phyloP scores from a whole-genome alignment of 2,888 invertebrate species.

The Acanthopleura granulata region DNA sequence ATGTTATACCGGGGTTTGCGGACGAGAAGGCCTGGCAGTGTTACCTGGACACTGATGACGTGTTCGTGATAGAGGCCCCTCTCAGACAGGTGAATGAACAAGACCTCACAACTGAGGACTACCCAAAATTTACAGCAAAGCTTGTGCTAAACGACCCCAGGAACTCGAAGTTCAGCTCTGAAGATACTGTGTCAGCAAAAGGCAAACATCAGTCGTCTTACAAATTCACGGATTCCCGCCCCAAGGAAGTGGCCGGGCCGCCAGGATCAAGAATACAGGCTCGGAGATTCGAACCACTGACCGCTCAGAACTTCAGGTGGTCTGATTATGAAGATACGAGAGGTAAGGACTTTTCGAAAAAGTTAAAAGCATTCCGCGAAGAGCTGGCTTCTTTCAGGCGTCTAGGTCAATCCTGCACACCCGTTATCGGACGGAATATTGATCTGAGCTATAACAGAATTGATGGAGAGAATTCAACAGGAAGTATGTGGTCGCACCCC shows the following conservation, averaged over 20 bases:
- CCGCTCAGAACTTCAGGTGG: background rate
- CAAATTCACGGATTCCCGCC: background rate
- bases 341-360: background rate
- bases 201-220: background rate
- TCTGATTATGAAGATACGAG: background rate
- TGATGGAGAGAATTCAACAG: too few relatives aligned
- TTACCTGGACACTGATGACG: background rate
- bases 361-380: background rate
- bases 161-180: background rate
- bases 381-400: background rate
- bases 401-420: too few relatives aligned
- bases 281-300: background rate
- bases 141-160: background rate
- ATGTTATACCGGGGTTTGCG: background rate
- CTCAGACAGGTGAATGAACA: background rate
- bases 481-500: too few relatives aligned
- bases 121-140: background rate
- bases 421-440: too few relatives aligned
- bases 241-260: background rate
- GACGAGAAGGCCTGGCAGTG: background rate
- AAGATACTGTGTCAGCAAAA: background rate
- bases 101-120: background rate
- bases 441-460: too few relatives aligned
- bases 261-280: background rate
- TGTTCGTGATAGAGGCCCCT: background rate